Evolutionary conservation across 2,888 invertebrate genomes (phyloP).

Genomic region (Mayetiola destructor): DNA sequence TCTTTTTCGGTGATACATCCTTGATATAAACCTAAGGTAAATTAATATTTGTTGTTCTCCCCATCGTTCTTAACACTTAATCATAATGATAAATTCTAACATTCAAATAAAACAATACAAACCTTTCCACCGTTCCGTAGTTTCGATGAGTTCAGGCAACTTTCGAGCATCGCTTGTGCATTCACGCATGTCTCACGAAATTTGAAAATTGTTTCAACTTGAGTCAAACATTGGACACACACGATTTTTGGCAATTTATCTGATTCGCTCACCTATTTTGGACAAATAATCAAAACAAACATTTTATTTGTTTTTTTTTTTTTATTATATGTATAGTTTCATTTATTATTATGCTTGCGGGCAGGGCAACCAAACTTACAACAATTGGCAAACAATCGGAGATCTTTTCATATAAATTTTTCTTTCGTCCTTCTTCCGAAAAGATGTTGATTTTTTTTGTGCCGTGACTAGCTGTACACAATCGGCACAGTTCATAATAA

Average conservation of each 20-base stretch:
- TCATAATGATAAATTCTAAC: background rate
- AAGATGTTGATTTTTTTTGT: slow-evolving; percentile 48
- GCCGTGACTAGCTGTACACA: slow-evolving; percentile 51
- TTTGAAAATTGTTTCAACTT: slow-evolving; percentile 45
- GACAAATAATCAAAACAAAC: slow-evolving; percentile 12
- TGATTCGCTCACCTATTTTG: slow-evolving; percentile 45
- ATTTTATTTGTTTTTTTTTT: too few relatives aligned
- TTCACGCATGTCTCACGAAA: slow-evolving; percentile 49
- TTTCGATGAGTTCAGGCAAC: slow-evolving; percentile 49
- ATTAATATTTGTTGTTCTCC: background rate
- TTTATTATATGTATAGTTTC: background rate
- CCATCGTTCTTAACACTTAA: background rate
- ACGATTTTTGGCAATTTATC: slow-evolving; percentile 55
- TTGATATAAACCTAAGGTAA: slow-evolving; percentile 41
- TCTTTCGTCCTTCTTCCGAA: slow-evolving; percentile 47
- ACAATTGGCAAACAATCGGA: slow-evolving; percentile 47
- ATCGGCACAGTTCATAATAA: slow-evolving; percentile 54
- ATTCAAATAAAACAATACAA: slow-evolving; percentile 10
- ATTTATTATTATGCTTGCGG: slow-evolving; percentile 10
- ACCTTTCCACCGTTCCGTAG: slow-evolving; percentile 47
- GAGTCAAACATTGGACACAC: slow-evolving; percentile 47
- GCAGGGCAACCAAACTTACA: slow-evolving; percentile 31
- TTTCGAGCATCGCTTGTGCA: slow-evolving; percentile 51
- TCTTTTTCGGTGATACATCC: slow-evolving; percentile 30
- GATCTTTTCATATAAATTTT: slow-evolving; percentile 49